Percentiles rank a stretch among this genome's conserved stretches.
Evolutionary conservation across 2,888 invertebrate species (phyloP).

Genomic region (Cryptops parisi): DNA sequence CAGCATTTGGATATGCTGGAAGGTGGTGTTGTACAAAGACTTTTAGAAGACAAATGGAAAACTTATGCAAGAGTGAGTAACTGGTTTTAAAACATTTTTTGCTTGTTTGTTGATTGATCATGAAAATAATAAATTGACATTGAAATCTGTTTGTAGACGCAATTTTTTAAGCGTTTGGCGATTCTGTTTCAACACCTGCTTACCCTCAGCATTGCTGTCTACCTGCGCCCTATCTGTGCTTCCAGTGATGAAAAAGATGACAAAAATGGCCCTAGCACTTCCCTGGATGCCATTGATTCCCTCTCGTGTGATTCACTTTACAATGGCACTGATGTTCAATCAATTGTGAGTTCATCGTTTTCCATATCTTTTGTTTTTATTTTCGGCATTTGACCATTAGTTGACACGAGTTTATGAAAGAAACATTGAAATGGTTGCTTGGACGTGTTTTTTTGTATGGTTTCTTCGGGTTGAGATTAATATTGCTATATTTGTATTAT

Average conservation of each 20-base stretch:
- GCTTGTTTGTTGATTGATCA: too few relatives aligned
- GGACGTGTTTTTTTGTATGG: too few relatives aligned
- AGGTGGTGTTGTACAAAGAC: constrained; percentile 90
- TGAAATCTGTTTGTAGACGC: constrained; percentile 46
- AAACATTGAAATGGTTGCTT: too few relatives aligned
- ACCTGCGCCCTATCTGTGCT: constrained; percentile 54
- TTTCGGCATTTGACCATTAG: too few relatives aligned
- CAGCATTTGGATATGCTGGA: constrained; percentile 98
- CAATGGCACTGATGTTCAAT: constrained; percentile 10
- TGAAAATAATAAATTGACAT: neutral
- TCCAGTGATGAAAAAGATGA: neutral
- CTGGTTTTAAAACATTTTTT: too few relatives aligned
- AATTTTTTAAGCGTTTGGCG: constrained; percentile 79
- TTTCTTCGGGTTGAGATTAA: too few relatives aligned
- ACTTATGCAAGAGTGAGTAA: constrained; percentile 88
- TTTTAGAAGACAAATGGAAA: constrained; percentile 98
- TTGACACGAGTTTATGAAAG: too few relatives aligned
- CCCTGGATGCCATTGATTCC: too few relatives aligned
- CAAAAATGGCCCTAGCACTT: neutral
- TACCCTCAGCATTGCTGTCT: constrained; percentile 76
- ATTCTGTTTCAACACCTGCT: constrained; percentile 77
- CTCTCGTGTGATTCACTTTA: constrained; percentile 1
- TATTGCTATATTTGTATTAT: too few relatives aligned
- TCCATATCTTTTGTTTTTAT: too few relatives aligned
- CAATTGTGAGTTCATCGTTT: constrained; percentile 29